Conservation (phyloP, 2,113 vertebrate genomes). For the Psettodes erumei region DNA sequence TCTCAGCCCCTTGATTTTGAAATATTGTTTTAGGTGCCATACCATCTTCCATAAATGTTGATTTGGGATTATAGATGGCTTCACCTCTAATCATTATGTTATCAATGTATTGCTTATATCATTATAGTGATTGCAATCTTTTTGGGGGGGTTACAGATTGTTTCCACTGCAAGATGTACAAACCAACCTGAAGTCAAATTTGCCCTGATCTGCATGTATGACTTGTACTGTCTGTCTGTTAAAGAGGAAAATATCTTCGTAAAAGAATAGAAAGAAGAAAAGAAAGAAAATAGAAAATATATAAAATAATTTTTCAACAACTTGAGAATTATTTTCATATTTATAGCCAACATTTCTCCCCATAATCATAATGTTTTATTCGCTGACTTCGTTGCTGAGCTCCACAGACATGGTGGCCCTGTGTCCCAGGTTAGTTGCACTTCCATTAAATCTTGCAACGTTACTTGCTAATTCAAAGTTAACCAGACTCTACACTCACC, state of each 20-base stretch:
- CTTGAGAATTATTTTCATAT: not conserved
- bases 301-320: not conserved
- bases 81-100: not conserved
- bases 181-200: not conserved
- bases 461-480: not conserved
- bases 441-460: too few relatives aligned
- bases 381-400: not conserved
- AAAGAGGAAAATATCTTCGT: too few relatives aligned
- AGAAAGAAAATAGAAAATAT: not conserved
- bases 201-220: not conserved
- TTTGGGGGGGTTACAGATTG: not conserved
- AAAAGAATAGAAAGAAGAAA: too few relatives aligned
- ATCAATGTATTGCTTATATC: not conserved
- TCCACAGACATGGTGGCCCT: not conserved
- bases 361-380: not conserved
- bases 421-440: not conserved
- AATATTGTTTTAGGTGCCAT: constrained; percentile 14
- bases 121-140: not conserved
- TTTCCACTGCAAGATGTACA: not conserved
- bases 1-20: not conserved
- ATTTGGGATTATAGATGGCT: constrained; percentile 17
- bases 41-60: not conserved
- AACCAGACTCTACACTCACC: not conserved
- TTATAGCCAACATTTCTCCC: not conserved
- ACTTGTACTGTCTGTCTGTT: not conserved